phyloP scores from a whole-genome alignment of 1,140 invertebrate genomes.

The Bombus affinis region DNA sequence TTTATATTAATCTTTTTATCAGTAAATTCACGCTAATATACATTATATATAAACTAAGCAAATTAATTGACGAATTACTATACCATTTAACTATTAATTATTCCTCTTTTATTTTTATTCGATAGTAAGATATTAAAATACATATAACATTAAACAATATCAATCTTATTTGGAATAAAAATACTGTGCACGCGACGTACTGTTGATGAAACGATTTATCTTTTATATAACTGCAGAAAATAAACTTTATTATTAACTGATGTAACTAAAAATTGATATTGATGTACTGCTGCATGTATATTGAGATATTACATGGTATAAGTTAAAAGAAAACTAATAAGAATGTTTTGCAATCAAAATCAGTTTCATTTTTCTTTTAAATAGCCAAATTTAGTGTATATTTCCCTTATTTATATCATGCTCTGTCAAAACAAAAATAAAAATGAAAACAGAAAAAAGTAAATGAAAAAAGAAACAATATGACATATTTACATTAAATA shows the following conservation, averaged over 20 bases:
- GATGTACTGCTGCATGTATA: neutral
- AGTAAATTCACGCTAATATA: slow-evolving; percentile 48
- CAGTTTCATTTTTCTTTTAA: neutral
- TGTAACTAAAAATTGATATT: slow-evolving; percentile 14
- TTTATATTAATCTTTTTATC: slow-evolving; percentile 54
- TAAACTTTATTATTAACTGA: slow-evolving; percentile 15
- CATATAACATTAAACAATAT: slow-evolving; percentile 9
- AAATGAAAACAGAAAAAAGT: slow-evolving; percentile 8
- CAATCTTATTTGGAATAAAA: slow-evolving; percentile 12
- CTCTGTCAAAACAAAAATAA: neutral
- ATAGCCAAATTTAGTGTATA: neutral
- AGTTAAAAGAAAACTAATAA: neutral
- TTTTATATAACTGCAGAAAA: neutral
- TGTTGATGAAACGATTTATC: neutral
- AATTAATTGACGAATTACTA: slow-evolving; percentile 20
- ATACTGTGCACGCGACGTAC: neutral
- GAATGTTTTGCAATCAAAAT: neutral
- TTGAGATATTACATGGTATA: neutral
- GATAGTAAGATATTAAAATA: slow-evolving; percentile 14
- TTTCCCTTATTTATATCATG: neutral
- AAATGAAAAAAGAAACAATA: neutral
- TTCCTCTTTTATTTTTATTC: slow-evolving; percentile 1
- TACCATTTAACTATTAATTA: slow-evolving; percentile 29
- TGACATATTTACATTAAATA: slow-evolving; percentile 5
- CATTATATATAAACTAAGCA: slow-evolving; percentile 20